Evolutionary conservation across 2,888 invertebrate species (phyloP).

Genomic region (Morpho helenor): DNA sequence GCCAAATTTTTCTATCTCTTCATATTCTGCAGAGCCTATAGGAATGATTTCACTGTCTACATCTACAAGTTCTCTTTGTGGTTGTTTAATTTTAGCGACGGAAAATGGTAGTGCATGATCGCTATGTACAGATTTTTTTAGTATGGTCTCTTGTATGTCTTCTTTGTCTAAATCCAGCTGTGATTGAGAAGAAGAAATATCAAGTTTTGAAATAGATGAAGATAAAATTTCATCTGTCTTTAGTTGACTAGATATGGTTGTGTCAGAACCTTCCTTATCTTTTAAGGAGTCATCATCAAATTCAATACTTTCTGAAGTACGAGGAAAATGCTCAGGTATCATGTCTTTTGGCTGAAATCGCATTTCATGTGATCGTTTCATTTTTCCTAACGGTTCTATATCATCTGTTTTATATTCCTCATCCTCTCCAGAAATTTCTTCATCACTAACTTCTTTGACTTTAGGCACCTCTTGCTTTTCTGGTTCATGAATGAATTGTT

Average conservation of each 20-base stretch:
- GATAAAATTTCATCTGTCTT: constrained; percentile 67
- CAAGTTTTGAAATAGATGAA: constrained; percentile 68
- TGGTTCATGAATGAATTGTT: constrained; percentile 68
- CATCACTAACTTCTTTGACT: constrained; percentile 70
- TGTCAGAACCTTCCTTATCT: constrained; percentile 63
- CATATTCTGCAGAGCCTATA: constrained; percentile 63
- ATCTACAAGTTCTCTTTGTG: constrained; percentile 68
- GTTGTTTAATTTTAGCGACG: constrained; percentile 57
- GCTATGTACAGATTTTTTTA: constrained; percentile 36
- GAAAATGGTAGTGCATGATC: constrained; percentile 60
- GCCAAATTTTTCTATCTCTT: constrained; percentile 58
- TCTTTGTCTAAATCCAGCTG: constrained; percentile 49
- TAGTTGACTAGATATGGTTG: constrained; percentile 68
- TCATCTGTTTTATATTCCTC: constrained; percentile 71
- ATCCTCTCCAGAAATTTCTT: constrained; percentile 78
- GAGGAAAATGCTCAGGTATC: constrained; percentile 68
- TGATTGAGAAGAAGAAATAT: constrained; percentile 56
- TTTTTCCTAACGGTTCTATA: constrained; percentile 82
- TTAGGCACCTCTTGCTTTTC: constrained; percentile 49
- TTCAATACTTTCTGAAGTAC: constrained; percentile 65
- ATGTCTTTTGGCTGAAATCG: constrained; percentile 85
- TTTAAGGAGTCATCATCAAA: constrained; percentile 63
- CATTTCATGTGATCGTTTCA: constrained; percentile 96
- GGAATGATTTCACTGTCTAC: constrained; percentile 70
- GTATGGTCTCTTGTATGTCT: constrained; percentile 46